Percentiles rank a stretch among this genome's conserved stretches.
These are phyloP conservation scores for Drosophila prolongata DNA, from an alignment of 2,888 invertebrate genomes.

Conservation along the genomic window DNA sequence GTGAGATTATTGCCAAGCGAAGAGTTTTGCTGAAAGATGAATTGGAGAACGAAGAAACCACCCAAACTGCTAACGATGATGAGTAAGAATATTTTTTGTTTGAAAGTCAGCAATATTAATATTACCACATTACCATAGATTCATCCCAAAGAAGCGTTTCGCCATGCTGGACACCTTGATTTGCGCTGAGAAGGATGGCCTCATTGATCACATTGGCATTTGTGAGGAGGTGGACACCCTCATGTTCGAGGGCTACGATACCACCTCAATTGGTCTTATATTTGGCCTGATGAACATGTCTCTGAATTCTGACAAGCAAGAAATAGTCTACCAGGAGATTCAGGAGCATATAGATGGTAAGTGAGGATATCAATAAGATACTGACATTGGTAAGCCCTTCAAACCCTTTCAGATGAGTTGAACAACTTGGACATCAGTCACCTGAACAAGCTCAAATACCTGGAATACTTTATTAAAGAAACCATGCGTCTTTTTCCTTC, in stretches of 20 bases:
- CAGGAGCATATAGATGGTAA: slow-evolving; percentile 65
- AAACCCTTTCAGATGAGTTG: slow-evolving; percentile 52
- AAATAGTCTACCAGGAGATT: slow-evolving; percentile 74
- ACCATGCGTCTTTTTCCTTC: slow-evolving; percentile 86
- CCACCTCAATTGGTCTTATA: slow-evolving; percentile 76
- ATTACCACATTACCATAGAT: slow-evolving; percentile 26
- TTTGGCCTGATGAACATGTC: slow-evolving; percentile 77
- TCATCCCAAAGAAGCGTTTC: slow-evolving; percentile 68
- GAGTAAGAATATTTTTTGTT: slow-evolving; percentile 26
- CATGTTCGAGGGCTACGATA: slow-evolving; percentile 84
- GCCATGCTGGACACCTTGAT: slow-evolving; percentile 80
- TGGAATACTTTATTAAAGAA: slow-evolving; percentile 69
- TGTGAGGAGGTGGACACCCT: slow-evolving; percentile 90
- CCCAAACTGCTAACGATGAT: slow-evolving; percentile 44
- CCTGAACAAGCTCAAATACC: slow-evolving; percentile 53
- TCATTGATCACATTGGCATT: slow-evolving; percentile 85
- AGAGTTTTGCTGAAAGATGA: slow-evolving; percentile 56
- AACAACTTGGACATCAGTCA: slow-evolving; percentile 54
- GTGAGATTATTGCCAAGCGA: slow-evolving; percentile 77
- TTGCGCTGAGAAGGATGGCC: slow-evolving; percentile 69
- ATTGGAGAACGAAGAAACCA: slow-evolving; percentile 4
- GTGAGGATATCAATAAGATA: too few species aligned
- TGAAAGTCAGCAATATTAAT: neutral
- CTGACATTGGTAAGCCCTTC: fast-evolving
- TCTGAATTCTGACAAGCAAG: slow-evolving; percentile 68